A percentile compares a stretch with the other conserved stretches of the same genome.
Conservation (phyloP, 2,797 vertebrate genomes). For the Eupleurogrammus muticus region DNA sequence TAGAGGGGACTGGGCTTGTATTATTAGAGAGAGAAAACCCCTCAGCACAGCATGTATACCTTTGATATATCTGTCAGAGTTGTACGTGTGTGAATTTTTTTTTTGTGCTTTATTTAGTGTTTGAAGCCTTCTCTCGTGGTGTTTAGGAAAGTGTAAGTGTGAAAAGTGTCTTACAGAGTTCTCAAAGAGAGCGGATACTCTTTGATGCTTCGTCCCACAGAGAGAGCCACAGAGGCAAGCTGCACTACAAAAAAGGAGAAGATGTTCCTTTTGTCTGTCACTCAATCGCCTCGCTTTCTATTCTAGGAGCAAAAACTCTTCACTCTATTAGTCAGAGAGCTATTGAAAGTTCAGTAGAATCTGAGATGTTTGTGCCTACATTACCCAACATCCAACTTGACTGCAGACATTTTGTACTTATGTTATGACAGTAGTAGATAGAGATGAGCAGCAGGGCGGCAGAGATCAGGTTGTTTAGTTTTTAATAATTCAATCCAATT, state of each 20-base stretch:
- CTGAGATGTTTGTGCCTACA: too few relatives aligned
- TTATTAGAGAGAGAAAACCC: constrained; percentile 71
- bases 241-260: constrained; percentile 60
- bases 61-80: constrained; percentile 65
- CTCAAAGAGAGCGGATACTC: constrained; percentile 71
- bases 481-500: too few relatives aligned
- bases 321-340: constrained; percentile 52
- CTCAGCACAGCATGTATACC: constrained; percentile 62
- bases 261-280: constrained; percentile 71
- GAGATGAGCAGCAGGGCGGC: too few relatives aligned
- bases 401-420: too few relatives aligned
- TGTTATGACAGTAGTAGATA: too few relatives aligned
- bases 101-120: constrained; percentile 12
- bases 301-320: constrained; percentile 50
- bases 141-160: constrained; percentile 70
- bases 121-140: constrained; percentile 67
- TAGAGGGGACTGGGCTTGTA: constrained; percentile 61
- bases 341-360: constrained; percentile 46
- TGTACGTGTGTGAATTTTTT: constrained; percentile 20
- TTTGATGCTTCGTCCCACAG: constrained; percentile 78
- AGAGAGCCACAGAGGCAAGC: constrained; percentile 63
- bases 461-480: too few relatives aligned
- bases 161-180: constrained; percentile 70
- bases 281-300: constrained; percentile 59
- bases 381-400: too few relatives aligned